A percentile compares a stretch with the other conserved stretches of the same genome.
Conservation (phyloP, 2,797 vertebrate species). For the Mormyrus hasselquistii region DNA sequence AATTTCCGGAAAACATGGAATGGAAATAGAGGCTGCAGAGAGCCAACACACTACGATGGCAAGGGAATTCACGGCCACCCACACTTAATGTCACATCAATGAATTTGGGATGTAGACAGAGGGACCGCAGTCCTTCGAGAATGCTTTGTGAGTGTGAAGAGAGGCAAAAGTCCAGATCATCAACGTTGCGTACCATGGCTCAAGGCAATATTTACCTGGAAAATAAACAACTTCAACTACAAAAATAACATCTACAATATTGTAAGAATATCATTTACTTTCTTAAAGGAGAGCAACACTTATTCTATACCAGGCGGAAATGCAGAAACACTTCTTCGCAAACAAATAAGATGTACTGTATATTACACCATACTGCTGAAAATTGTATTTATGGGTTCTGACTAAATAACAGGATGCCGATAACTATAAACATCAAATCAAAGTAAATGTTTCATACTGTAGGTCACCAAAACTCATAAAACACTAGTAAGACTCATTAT, state of each 20-base stretch:
- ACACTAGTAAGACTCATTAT: background rate
- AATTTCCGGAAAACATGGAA: constrained; percentile 89
- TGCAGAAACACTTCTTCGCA: background rate
- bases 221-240: constrained; percentile 24
- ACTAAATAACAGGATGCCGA: background rate
- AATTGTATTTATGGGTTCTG: background rate
- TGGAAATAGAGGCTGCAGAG: constrained; percentile 91
- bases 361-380: background rate
- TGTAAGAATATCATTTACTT: background rate
- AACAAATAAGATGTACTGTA: background rate
- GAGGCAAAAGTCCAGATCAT: constrained; percentile 88
- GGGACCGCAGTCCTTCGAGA: constrained; percentile 76
- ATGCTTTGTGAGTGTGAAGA: constrained; percentile 82
- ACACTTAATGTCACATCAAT: constrained; percentile 79
- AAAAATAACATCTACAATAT: background rate
- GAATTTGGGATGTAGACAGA: constrained; percentile 79
- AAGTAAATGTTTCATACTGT: background rate
- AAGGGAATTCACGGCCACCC: constrained; percentile 74
- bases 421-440: background rate
- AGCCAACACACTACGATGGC: constrained; percentile 83
- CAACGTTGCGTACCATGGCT: constrained; percentile 85
- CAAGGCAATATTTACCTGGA: constrained; percentile 42
- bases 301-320: background rate
- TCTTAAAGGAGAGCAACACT: background rate
- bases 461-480: background rate